phyloP scores from a whole-genome alignment of 2,888 invertebrate genomes.

The Pristionchus fissidentatus region DNA sequence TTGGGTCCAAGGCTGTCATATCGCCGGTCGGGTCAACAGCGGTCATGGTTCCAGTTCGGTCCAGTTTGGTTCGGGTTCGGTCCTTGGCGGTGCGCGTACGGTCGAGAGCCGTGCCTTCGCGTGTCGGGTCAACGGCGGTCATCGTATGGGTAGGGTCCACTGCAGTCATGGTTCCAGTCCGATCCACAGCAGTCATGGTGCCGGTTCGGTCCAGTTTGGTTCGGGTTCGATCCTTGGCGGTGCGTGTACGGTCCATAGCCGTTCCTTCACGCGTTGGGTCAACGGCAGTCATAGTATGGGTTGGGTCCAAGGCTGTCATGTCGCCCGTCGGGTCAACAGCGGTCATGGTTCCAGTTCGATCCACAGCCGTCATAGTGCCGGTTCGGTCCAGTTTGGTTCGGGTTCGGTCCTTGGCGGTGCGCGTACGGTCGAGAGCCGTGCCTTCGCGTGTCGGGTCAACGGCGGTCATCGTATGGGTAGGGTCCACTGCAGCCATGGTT shows the following conservation, averaged over 20 bases:
- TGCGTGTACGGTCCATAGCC: not conserved
- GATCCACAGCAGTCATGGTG: not conserved
- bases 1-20: not conserved
- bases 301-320: not conserved
- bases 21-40: not conserved
- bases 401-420: not conserved
- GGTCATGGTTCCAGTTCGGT: not conserved
- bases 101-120: not conserved
- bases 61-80: not conserved
- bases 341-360: not conserved
- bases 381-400: not conserved
- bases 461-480: not conserved
- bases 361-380: not conserved
- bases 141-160: not conserved
- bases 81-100: not conserved
- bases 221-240: constrained; percentile 6
- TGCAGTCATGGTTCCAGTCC: not conserved
- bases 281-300: not conserved
- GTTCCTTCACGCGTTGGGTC: not conserved
- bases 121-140: not conserved
- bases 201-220: not conserved
- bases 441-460: not conserved
- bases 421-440: not conserved
- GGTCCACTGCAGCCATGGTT: not conserved
- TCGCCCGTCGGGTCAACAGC: not conserved